Evolutionary conservation across 1,140 invertebrate genomes (phyloP), one percentile per base, ranked within the genome.

Genomic region (Diprion similis): DNA sequence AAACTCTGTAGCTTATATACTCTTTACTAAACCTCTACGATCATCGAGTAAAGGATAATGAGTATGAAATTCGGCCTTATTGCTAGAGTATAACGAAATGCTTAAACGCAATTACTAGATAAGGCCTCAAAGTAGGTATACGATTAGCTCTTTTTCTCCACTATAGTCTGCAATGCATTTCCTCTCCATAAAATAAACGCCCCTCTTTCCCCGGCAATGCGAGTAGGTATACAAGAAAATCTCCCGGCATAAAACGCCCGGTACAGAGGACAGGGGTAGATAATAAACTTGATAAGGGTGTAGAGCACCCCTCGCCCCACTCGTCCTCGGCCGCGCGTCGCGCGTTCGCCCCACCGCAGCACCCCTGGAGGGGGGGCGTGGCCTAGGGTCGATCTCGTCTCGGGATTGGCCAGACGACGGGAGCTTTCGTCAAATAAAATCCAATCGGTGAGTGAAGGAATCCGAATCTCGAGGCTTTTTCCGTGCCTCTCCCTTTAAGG

Each of bases 281-380:
- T 87, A 88, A 88, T 87, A 88, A 87, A 87, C 83, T 88, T 88
- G 86, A 88, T 87, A 87, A 88, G 86, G 86, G 85, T 86, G 85
- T 86, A 84, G 81, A 71, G 13, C 66, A 18, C 48, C 24, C 66
- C 65, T 73, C 70, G 77, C 74, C 72, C 74, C 74, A 68, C 71
- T 37, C 65, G 59, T 74, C 72, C 71, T 37, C 24, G 24, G 24
- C 24, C 24, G 24, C 24, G 24, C 78, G 74, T 74, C 74, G 73
- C 76, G 46, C 64, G 75, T 76, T 74, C 74, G 73, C 76, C 65
- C 64, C 65, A 19, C 15, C 18, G 19, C 59, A 73, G n/a, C n/a
- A 59, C 9, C 51, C 51, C n/a, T 17, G 11, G 51, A 73, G 68
- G 71, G 80, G 24, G 83, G 87, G 87, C 87, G 87, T 87, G 84